Evolutionary conservation across 2,888 invertebrate species (phyloP), one percentile per base, ranked within the genome.

Genomic region (Torymus aiolomorphi): DNA sequence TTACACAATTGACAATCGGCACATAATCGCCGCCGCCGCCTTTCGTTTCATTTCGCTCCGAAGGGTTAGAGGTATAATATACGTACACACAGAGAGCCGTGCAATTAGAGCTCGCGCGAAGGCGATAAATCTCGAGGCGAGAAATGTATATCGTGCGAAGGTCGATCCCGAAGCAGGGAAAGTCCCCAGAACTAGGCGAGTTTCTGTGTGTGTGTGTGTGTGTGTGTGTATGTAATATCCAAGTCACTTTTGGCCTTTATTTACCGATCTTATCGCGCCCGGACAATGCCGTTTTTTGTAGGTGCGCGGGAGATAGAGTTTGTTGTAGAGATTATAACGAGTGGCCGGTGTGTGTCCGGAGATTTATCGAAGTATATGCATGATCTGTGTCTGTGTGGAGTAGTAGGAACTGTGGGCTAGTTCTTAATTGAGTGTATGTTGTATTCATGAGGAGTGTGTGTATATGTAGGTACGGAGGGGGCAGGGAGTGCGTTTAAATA

Each of bases 1-100:
- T 83, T 83, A 82, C 82, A 81, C 84, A 83, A 83, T 82, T 82
- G 83, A 83, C 82, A 81, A 84, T 82, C 82, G 80, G 69, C 80
- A 72, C 65, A 24, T 3, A 18, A 76, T 70, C 62, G 56, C 20
- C 51, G 13, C 2, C 16, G 11, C 57, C 59, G 31, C 31, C 31
- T 31, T 31, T 31, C 31, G 31, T 31, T 31, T 31, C 31, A 31
- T 31, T 31, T 31, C 31, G 31, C 8, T 31, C 2, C 31, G 31
- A 31, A 31, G 31, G 31, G 31, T 31, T 31, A 31, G 31, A 31
- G 31, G 8, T 3, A 8, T 31, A 31, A 31, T 31, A 31, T 61
- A 13, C 49, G 61, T 4, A 42, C 16, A 13, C 8, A 16, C 14
- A 18, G 24, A 20, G 31, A 13, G 24, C 3, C 52, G 69, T 31